Evolutionary conservation across 2,797 vertebrate species (phyloP).

Genomic region (Danio jaintianensis): DNA sequence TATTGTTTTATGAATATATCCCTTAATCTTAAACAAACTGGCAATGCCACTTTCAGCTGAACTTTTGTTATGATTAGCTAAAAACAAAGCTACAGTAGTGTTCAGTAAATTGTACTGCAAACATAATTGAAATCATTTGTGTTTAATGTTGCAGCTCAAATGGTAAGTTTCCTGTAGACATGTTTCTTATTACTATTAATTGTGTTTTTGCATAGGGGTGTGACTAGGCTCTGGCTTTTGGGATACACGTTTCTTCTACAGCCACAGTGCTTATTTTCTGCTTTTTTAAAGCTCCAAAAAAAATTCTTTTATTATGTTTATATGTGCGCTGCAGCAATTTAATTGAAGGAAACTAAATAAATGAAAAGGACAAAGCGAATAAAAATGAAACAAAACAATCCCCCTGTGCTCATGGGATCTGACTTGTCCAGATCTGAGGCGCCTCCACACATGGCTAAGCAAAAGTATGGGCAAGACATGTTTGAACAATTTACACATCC

Average conservation of each 20-base stretch:
- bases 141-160: slow-evolving; percentile 22
- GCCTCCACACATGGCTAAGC: slow-evolving; percentile 20
- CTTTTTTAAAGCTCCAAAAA: slow-evolving; percentile 17
- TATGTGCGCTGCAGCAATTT: slow-evolving; percentile 19
- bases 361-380: slow-evolving; percentile 25
- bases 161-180: slow-evolving; percentile 4
- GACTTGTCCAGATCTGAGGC: slow-evolving; percentile 17
- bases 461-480: slow-evolving; percentile 4
- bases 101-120: not conserved
- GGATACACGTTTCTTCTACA: not conserved
- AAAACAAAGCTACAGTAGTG: not conserved
- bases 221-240: not conserved
- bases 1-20: too few relatives aligned
- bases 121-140: not conserved
- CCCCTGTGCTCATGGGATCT: not conserved
- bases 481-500: slow-evolving; percentile 29
- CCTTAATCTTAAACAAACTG: not conserved
- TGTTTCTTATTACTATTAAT: not conserved
- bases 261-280: slow-evolving; percentile 10
- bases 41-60: not conserved
- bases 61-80: not conserved
- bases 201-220: slow-evolving; percentile 3
- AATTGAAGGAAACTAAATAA: slow-evolving; percentile 34
- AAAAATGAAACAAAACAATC: slow-evolving; percentile 17
- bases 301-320: slow-evolving; percentile 20